Conservation (phyloP, 2,113 vertebrate genomes). For the Odontophorus gujanensis region DNA sequence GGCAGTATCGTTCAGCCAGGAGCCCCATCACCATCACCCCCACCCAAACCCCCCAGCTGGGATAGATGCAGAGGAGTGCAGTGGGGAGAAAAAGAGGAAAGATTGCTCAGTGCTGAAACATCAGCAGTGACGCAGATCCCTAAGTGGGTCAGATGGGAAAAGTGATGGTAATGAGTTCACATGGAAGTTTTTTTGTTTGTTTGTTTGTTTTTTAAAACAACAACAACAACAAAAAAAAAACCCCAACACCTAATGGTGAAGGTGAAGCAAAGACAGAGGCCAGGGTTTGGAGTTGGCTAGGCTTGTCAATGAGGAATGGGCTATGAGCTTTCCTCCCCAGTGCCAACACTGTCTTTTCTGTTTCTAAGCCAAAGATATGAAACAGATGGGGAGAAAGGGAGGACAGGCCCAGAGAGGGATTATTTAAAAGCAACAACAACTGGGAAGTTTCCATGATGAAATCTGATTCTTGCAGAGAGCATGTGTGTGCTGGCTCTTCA, state of each 20-base stretch:
- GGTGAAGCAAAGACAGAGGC: slow-evolving; percentile 30
- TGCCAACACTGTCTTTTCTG: background rate
- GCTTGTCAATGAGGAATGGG: background rate
- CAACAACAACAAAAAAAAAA: too few relatives aligned
- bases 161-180: slow-evolving; percentile 61
- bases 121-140: slow-evolving; percentile 35
- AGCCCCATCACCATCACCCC: background rate
- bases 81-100: background rate
- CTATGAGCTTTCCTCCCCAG: background rate
- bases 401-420: background rate
- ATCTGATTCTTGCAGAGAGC: background rate
- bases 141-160: slow-evolving; percentile 68
- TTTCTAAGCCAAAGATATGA: background rate
- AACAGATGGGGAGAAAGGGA: slow-evolving; percentile 6
- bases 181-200: slow-evolving; percentile 1
- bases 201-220: too few relatives aligned
- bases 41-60: background rate
- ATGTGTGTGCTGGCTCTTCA: background rate
- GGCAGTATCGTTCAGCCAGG: background rate
- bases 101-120: slow-evolving; percentile 62
- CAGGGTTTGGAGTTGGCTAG: background rate
- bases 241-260: background rate
- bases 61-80: background rate
- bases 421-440: slow-evolving; percentile 30
- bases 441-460: slow-evolving; percentile 33